phyloP scores from a whole-genome alignment of 2,113 vertebrate species.

The Otus sunia region DNA sequence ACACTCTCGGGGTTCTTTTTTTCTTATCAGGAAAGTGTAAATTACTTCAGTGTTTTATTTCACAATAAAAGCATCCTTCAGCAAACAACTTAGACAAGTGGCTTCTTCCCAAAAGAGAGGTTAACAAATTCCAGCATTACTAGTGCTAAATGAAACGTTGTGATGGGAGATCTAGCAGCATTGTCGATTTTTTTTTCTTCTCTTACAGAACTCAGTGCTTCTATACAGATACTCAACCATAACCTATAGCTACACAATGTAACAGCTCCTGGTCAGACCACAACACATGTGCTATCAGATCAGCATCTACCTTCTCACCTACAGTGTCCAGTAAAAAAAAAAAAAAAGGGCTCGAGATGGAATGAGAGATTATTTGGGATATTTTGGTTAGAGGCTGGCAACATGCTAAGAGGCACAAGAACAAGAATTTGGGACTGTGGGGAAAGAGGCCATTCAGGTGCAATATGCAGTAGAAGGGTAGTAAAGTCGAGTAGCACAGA shows the following conservation, averaged over 20 bases:
- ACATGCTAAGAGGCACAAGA: neutral
- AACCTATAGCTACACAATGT: neutral
- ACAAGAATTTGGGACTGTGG: neutral
- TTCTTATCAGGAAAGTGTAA: neutral
- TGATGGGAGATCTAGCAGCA: neutral
- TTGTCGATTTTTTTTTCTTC: neutral
- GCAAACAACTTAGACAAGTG: neutral
- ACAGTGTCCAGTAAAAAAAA: neutral
- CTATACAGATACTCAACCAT: neutral
- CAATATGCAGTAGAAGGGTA: neutral
- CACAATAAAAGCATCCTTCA: neutral
- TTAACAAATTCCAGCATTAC: neutral
- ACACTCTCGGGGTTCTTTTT: neutral
- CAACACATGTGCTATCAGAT: neutral
- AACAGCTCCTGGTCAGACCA: neutral
- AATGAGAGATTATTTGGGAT: neutral
- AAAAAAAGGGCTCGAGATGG: neutral
- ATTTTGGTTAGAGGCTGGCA: neutral
- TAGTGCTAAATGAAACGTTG: neutral
- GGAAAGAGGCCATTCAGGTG: neutral
- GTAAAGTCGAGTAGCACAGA: neutral
- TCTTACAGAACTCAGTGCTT: neutral
- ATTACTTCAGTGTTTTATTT: neutral
- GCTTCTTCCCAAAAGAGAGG: neutral
- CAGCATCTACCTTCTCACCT: neutral